Conservation (phyloP, 2,797 vertebrate species). For the Cynodonichthys magdalenae region DNA sequence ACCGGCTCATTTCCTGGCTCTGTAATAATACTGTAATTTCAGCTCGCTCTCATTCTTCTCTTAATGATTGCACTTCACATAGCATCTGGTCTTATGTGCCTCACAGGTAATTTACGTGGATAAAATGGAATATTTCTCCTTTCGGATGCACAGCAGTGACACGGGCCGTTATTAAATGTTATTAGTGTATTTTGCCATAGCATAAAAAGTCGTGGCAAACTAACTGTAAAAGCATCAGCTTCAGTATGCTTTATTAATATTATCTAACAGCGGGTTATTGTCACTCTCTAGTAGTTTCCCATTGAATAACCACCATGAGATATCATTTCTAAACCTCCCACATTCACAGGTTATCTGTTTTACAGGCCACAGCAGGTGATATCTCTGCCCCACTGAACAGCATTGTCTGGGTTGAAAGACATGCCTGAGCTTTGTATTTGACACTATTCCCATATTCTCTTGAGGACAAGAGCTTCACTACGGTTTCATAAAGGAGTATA, state of each 20-base stretch:
- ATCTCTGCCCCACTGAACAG: conserved; percentile 64
- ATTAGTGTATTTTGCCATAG: conserved; percentile 23
- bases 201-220: conserved; percentile 18
- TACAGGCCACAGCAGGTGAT: conserved; percentile 65
- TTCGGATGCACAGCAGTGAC: neutral
- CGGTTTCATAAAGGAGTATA: conserved; percentile 59
- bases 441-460: conserved; percentile 55
- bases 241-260: conserved; percentile 11
- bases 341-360: conserved; percentile 68
- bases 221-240: conserved; percentile 12
- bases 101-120: conserved; percentile 9
- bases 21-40: conserved; percentile 18
- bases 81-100: conserved; percentile 9
- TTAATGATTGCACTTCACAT: conserved; percentile 11
- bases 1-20: conserved; percentile 1
- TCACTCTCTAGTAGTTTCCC: conserved; percentile 34
- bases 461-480: conserved; percentile 58
- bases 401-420: conserved; percentile 68
- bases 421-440: conserved; percentile 65
- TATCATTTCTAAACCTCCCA: conserved; percentile 60
- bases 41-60: conserved; percentile 6
- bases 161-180: conserved; percentile 27
- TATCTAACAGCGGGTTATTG: conserved; percentile 37
- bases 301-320: conserved; percentile 34
- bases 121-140: conserved; percentile 22